Conservation (phyloP, 2,113 vertebrate genomes). For the Albula goreensis region DNA sequence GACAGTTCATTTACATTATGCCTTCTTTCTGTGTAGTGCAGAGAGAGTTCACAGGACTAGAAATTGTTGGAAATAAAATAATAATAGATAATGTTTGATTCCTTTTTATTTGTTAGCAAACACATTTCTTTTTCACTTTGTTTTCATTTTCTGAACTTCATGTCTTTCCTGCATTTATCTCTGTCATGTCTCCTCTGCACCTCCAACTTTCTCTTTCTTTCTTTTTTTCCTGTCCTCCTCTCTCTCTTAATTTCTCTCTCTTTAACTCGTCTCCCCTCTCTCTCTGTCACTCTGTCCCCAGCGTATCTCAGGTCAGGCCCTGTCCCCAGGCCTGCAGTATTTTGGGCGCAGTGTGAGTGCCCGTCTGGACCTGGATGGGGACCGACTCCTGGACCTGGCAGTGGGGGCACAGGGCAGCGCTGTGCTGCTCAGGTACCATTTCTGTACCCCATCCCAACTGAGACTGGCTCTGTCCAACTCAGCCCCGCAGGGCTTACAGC, state of each 20-base stretch:
- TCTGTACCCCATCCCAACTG: neutral
- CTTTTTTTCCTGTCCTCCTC: neutral
- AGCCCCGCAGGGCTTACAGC: neutral
- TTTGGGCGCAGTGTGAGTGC: constrained; percentile 91
- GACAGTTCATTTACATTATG: neutral
- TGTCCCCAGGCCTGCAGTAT: constrained; percentile 78
- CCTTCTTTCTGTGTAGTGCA: neutral
- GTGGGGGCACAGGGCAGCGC: constrained; percentile 88
- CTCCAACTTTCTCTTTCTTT: neutral
- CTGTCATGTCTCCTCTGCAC: neutral
- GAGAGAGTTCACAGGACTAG: neutral
- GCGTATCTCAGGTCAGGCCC: constrained; percentile 76
- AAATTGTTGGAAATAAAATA: neutral
- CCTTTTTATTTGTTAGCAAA: no score
- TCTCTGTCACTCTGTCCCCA: constrained; percentile 45
- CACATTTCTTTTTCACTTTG: neutral
- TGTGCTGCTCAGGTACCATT: constrained; percentile 79
- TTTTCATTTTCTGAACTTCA: neutral
- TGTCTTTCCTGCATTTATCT: neutral
- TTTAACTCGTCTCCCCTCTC: neutral
- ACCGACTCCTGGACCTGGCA: constrained; percentile 84
- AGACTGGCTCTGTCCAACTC: neutral
- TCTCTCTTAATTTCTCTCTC: neutral
- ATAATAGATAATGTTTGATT: no score
- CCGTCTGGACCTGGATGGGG: constrained; percentile 82